Percentiles rank a stretch among this genome's conserved stretches.
Evolutionary conservation across 2,113 vertebrate species (phyloP).

Genomic region (Cryptoleucopteryx plumbea): DNA sequence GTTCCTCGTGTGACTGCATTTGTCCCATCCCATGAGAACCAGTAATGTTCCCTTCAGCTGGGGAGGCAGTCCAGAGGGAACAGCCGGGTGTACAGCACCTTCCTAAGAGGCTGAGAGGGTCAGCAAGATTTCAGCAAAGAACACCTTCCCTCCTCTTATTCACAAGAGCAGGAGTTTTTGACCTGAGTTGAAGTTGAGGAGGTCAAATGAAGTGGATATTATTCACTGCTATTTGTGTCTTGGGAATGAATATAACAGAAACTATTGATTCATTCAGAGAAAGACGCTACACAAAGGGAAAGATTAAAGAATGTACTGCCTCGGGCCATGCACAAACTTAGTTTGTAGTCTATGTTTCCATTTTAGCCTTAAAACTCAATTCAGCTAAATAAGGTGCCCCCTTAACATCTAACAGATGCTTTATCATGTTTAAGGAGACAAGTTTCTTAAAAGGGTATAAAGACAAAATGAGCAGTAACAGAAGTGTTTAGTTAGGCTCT

Average conservation of each 20-base stretch:
- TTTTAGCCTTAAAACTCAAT: background rate
- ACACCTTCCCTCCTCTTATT: background rate
- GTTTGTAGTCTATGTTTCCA: background rate
- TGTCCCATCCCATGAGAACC: background rate
- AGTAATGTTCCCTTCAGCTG: background rate
- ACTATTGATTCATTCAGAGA: background rate
- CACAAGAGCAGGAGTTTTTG: background rate
- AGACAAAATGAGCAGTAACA: background rate
- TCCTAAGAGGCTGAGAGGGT: background rate
- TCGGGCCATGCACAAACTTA: background rate
- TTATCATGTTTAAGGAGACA: background rate
- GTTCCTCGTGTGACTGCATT: background rate
- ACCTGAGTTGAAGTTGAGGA: background rate
- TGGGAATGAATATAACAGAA: background rate
- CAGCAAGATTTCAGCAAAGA: background rate
- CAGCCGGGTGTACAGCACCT: accelerated
- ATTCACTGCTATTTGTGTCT: background rate
- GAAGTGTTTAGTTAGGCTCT: background rate
- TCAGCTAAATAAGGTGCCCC: background rate
- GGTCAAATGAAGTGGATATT: background rate
- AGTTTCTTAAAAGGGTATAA: background rate
- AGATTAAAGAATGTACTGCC: background rate
- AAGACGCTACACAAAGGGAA: background rate
- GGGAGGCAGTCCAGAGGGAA: background rate
- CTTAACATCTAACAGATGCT: background rate